Percentiles rank a stretch among this genome's conserved stretches.
Evolutionary conservation across 2,113 vertebrate species (phyloP).

Genomic region (Scartelaos histophorus): DNA sequence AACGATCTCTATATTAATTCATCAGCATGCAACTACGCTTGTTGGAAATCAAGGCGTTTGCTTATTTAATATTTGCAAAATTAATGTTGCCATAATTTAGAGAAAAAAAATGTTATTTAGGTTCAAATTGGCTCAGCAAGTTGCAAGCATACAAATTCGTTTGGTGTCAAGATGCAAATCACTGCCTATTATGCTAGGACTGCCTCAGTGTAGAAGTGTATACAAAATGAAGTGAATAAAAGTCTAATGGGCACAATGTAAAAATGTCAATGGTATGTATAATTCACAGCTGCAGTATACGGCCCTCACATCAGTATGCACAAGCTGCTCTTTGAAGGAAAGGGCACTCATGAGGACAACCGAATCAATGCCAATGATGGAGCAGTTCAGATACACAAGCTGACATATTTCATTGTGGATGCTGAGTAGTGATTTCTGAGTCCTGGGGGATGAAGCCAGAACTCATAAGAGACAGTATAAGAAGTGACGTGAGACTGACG

Average conservation of each 20-base stretch:
- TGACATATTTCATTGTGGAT: constrained; percentile 31
- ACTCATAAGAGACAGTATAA: constrained; percentile 36
- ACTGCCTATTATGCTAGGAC: background rate
- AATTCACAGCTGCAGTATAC: constrained; percentile 11
- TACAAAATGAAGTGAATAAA: background rate
- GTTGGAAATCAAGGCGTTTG: background rate
- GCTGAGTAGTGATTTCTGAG: constrained; percentile 49
- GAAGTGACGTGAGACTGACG: constrained; percentile 25
- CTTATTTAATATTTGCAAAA: background rate
- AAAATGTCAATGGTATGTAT: background rate
- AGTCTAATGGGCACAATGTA: background rate
- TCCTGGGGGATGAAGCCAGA: constrained; percentile 26
- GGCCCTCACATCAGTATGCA: constrained; percentile 24
- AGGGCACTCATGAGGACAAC: constrained; percentile 35
- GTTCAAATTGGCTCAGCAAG: background rate
- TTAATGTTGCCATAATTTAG: background rate
- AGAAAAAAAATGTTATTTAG: background rate
- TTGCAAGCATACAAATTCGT: background rate
- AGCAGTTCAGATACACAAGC: constrained; percentile 33
- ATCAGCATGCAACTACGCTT: background rate
- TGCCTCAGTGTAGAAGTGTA: background rate
- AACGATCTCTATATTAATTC: background rate
- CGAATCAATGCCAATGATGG: constrained; percentile 45
- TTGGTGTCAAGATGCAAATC: background rate
- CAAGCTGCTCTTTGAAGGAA: constrained; percentile 31